phyloP scores from a whole-genome alignment of 2,888 invertebrate genomes.

The Exephanes ischioxanthus region DNA sequence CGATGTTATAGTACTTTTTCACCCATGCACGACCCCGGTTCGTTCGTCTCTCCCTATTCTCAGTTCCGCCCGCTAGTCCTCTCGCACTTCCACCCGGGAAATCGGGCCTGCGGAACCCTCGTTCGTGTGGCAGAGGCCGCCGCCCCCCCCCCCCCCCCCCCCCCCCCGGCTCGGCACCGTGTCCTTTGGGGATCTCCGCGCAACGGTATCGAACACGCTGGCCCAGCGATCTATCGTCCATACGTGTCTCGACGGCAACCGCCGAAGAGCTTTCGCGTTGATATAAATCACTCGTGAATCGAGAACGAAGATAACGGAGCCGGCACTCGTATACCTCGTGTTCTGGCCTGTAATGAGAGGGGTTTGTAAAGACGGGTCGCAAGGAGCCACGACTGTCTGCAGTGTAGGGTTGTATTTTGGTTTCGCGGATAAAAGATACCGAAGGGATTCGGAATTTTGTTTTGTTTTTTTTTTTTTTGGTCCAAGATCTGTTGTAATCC shows the following conservation, averaged over 20 bases:
- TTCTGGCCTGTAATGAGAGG: too few relatives aligned
- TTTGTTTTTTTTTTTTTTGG: too few relatives aligned
- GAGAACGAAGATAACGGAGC: not conserved
- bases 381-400: too few relatives aligned
- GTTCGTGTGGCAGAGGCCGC: not conserved
- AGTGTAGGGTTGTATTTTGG: too few relatives aligned
- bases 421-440: too few relatives aligned
- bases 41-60: not conserved
- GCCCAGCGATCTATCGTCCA: slow-evolving; percentile 8
- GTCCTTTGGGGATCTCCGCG: too few relatives aligned
- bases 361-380: too few relatives aligned
- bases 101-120: not conserved
- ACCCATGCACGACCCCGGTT: not conserved
- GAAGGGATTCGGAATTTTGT: too few relatives aligned
- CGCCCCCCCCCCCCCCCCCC: not conserved
- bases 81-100: not conserved
- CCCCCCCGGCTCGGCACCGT: too few relatives aligned
- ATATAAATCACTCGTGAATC: not conserved
- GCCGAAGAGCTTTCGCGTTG: slow-evolving; percentile 4
- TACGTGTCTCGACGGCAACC: slow-evolving; percentile 1
- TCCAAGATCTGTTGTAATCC: too few relatives aligned
- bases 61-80: not conserved
- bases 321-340: too few relatives aligned
- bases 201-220: not conserved
- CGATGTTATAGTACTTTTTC: slow-evolving; percentile 15